Conservation (phyloP, 2,113 vertebrate genomes). For the Ptyas mucosa region DNA sequence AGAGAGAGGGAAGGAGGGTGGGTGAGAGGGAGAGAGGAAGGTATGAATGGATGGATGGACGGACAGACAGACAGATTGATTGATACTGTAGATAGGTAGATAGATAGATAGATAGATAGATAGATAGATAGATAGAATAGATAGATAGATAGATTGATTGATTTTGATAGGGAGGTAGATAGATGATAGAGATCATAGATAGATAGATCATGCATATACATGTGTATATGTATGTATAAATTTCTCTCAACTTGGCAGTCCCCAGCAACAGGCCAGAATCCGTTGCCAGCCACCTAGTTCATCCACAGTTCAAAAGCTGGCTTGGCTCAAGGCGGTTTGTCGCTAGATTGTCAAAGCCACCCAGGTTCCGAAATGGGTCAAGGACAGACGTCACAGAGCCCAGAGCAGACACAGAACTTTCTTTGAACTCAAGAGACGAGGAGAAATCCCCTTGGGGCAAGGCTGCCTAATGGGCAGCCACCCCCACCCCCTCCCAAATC, state of each 20-base stretch:
- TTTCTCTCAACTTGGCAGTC: background rate
- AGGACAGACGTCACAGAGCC: background rate
- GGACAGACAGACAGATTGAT: too few relatives aligned
- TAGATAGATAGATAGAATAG: too few relatives aligned
- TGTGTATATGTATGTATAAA: too few relatives aligned
- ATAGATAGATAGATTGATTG: too few relatives aligned
- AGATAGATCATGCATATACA: too few relatives aligned
- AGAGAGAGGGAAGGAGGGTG: too few relatives aligned
- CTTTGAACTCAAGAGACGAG: rapidly evolving
- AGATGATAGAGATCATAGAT: too few relatives aligned
- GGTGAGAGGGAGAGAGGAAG: too few relatives aligned
- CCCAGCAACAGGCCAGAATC: background rate
- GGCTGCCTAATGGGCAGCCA: rapidly evolving
- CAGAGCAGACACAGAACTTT: background rate
- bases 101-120: too few relatives aligned
- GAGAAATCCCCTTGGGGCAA: background rate
- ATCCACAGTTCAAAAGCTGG: background rate
- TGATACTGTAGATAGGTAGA: too few relatives aligned
- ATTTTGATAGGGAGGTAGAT: too few relatives aligned
- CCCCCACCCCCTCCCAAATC: background rate
- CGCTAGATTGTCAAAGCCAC: rapidly evolving
- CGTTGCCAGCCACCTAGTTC: background rate
- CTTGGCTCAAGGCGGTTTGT: background rate
- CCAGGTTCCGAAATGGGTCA: background rate
- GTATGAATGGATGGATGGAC: too few relatives aligned